Evolutionary conservation across 2,113 vertebrate species (phyloP).

Genomic region (Geococcyx californianus): DNA sequence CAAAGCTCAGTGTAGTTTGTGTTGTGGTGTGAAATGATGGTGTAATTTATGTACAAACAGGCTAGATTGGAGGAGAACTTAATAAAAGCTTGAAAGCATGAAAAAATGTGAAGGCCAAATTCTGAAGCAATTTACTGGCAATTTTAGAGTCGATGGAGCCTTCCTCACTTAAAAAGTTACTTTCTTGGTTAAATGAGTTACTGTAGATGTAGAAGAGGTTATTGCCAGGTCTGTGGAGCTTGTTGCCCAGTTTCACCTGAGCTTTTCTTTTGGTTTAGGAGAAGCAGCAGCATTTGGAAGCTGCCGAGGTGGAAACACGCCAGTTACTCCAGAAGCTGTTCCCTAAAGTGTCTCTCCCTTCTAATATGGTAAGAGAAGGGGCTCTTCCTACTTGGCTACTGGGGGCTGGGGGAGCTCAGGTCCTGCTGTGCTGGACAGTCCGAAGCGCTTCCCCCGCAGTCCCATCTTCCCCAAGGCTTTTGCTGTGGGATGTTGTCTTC

Average conservation of each 20-base stretch:
- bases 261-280: constrained; percentile 78
- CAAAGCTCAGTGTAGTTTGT: background rate
- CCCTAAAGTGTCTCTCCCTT: constrained; percentile 86
- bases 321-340: constrained; percentile 88
- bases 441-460: background rate
- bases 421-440: background rate
- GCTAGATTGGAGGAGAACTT: background rate
- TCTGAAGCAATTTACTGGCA: background rate
- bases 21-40: background rate
- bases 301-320: constrained; percentile 83
- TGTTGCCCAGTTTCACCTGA: background rate
- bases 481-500: background rate
- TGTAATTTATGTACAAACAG: background rate
- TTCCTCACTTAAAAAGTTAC: constrained; percentile 12
- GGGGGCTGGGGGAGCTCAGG: background rate
- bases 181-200: background rate
- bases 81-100: background rate
- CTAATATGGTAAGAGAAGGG: constrained; percentile 78
- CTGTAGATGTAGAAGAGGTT: background rate
- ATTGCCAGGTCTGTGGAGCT: rapidly evolving
- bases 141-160: background rate
- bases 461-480: background rate
- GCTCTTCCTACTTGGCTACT: background rate
- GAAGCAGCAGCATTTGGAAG: constrained; percentile 80
- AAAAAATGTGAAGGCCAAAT: background rate